phyloP scores from a whole-genome alignment of 2,888 invertebrate genomes.

The Agrotis puta region DNA sequence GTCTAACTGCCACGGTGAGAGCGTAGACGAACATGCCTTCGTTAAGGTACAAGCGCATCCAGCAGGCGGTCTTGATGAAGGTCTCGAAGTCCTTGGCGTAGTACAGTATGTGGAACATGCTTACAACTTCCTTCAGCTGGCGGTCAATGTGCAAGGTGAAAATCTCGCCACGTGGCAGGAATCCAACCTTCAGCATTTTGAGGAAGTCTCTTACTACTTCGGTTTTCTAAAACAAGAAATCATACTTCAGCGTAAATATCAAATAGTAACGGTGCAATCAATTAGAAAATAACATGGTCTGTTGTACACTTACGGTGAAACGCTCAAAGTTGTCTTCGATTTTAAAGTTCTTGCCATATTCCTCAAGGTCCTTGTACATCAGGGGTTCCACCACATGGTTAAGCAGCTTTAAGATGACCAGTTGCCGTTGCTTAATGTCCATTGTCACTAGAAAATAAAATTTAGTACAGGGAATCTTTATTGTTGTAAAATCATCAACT shows the following conservation, averaged over 20 bases:
- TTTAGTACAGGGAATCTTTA: background rate
- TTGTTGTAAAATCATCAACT: no score
- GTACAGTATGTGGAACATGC: slow-evolving; percentile 89
- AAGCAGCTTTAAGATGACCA: slow-evolving; percentile 87
- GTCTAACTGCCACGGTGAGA: slow-evolving; percentile 88
- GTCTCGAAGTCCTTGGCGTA: slow-evolving; percentile 89
- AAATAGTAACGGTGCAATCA: background rate
- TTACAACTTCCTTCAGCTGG: slow-evolving; percentile 88
- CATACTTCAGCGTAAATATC: background rate
- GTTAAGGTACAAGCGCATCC: slow-evolving; percentile 89
- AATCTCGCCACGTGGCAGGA: slow-evolving; percentile 90
- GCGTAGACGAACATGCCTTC: slow-evolving; percentile 91
- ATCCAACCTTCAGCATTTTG: slow-evolving; percentile 88
- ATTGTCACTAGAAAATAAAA: slow-evolving; percentile 79
- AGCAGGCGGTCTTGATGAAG: slow-evolving; percentile 88
- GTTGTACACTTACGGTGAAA: slow-evolving; percentile 21
- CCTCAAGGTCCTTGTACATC: slow-evolving; percentile 86
- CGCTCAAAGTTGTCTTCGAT: slow-evolving; percentile 83
- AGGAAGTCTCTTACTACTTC: slow-evolving; percentile 91
- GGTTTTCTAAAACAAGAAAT: slow-evolving; percentile 82
- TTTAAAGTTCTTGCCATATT: slow-evolving; percentile 83
- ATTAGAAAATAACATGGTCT: background rate
- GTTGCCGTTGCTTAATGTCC: slow-evolving; percentile 85
- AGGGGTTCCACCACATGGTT: slow-evolving; percentile 88
- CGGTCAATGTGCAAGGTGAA: slow-evolving; percentile 88